Conservation (phyloP, 2,888 invertebrate genomes). For the Pseudococcus longispinus region DNA sequence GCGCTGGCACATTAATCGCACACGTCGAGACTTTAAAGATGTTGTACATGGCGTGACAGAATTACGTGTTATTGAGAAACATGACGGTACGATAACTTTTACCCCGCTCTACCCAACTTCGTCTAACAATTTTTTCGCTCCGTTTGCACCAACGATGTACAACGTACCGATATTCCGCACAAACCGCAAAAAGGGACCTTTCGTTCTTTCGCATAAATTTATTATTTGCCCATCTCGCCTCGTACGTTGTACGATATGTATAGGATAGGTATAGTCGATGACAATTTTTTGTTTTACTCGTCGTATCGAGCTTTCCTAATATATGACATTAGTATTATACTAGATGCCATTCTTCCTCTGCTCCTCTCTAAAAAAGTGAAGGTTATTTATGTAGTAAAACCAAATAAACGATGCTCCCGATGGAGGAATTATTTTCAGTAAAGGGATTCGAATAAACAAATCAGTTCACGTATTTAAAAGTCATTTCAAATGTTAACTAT, state of each 20-base stretch:
- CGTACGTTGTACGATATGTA: not conserved
- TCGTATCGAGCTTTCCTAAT: not conserved
- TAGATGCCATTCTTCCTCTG: not conserved
- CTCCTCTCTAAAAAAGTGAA: not conserved
- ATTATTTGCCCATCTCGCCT: conserved; percentile 6
- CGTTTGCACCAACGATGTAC: not conserved
- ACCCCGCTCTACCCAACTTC: not conserved
- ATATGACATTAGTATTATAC: not conserved
- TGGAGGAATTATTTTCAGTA: not conserved
- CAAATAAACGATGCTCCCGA: not conserved
- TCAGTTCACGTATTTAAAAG: not conserved
- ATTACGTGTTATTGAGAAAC: conserved; percentile 47
- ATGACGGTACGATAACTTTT: conserved; percentile 36
- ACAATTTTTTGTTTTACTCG: not conserved
- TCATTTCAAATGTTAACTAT: no score
- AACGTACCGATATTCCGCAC: not conserved
- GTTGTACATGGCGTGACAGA: conserved; percentile 43
- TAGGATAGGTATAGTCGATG: not conserved
- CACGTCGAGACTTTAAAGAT: conserved; percentile 47
- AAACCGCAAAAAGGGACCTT: conserved; percentile 6
- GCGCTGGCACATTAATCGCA: conserved; percentile 45
- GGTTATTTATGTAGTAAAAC: not conserved
- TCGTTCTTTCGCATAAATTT: conserved; percentile 12
- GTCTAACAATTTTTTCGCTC: not conserved
- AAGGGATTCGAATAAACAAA: not conserved